Evolutionary conservation across 2,888 invertebrate genomes (phyloP).

Genomic region (Plutella xylostella): DNA sequence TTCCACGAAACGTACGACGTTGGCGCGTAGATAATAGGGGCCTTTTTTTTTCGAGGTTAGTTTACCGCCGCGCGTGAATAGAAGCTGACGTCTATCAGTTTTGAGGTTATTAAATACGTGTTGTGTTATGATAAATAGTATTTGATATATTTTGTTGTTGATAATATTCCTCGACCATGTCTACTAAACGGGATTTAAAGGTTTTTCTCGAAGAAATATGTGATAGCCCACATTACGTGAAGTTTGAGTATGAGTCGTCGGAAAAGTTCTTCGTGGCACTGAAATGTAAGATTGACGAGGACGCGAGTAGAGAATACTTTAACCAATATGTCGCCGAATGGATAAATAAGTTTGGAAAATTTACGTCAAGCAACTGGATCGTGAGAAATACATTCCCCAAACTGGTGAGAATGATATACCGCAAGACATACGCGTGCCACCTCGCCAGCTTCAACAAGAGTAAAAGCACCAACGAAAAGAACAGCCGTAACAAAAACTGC

Average conservation of each 20-base stretch:
- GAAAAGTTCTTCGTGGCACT: constrained; percentile 22
- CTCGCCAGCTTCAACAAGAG: constrained; percentile 25
- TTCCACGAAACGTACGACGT: too few relatives aligned
- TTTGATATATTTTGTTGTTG: not conserved
- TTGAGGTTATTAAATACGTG: constrained; percentile 3
- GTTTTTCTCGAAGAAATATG: constrained; percentile 23
- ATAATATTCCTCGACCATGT: constrained; percentile 16
- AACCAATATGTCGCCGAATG: constrained; percentile 22
- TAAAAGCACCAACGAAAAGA: constrained; percentile 13
- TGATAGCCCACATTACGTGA: constrained; percentile 16
- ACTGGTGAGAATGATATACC: constrained; percentile 23
- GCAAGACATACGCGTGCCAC: constrained; percentile 27
- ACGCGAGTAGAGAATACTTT: constrained; percentile 19
- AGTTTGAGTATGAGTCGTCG: constrained; percentile 24
- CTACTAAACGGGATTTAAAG: constrained; percentile 18
- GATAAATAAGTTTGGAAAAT: constrained; percentile 27
- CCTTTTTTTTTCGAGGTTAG: not conserved
- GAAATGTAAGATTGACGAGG: constrained; percentile 23
- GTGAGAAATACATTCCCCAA: constrained; percentile 22
- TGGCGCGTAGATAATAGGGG: too few relatives aligned
- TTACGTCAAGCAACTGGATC: constrained; percentile 29
- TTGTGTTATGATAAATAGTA: constrained; percentile 4
- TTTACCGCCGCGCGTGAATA: not conserved
- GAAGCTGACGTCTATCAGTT: not conserved
- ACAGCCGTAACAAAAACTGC: constrained; percentile 21